phyloP scores from a whole-genome alignment of 2,888 invertebrate species.

The Tinea trinotella region DNA sequence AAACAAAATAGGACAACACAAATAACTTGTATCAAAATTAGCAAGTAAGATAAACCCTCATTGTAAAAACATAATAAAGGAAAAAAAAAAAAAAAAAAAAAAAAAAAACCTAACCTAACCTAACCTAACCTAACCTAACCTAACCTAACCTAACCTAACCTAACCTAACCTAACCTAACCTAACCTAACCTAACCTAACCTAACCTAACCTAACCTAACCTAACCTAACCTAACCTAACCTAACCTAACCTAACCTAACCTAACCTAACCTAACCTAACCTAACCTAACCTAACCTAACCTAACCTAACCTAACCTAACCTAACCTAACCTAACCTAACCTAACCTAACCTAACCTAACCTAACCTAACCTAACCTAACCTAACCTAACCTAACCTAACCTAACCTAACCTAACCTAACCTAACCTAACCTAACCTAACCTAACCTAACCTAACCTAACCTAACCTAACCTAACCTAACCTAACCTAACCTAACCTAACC shows the following conservation, averaged over 20 bases:
- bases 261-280: conserved; percentile 23
- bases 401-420: conserved; percentile 24
- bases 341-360: conserved; percentile 29
- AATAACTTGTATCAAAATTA: too few species aligned
- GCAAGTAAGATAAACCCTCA: too few species aligned
- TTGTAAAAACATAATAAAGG: too few species aligned
- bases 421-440: conserved; percentile 27
- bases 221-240: conserved; percentile 25
- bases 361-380: conserved; percentile 29
- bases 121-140: conserved; percentile 27
- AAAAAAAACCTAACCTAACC: conserved; percentile 25
- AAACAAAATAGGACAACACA: too few species aligned
- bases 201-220: conserved; percentile 20
- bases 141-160: conserved; percentile 27
- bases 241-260: conserved; percentile 23
- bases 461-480: conserved; percentile 28
- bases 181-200: conserved; percentile 24
- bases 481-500: conserved; percentile 26
- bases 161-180: conserved; percentile 25
- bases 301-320: conserved; percentile 29
- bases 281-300: conserved; percentile 26
- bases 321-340: conserved; percentile 27
- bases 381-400: conserved; percentile 27
- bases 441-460: conserved; percentile 29
- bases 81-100: too few species aligned